Evolutionary conservation across 2,888 invertebrate species (phyloP).

Genomic region (Tetranychus piercei): DNA sequence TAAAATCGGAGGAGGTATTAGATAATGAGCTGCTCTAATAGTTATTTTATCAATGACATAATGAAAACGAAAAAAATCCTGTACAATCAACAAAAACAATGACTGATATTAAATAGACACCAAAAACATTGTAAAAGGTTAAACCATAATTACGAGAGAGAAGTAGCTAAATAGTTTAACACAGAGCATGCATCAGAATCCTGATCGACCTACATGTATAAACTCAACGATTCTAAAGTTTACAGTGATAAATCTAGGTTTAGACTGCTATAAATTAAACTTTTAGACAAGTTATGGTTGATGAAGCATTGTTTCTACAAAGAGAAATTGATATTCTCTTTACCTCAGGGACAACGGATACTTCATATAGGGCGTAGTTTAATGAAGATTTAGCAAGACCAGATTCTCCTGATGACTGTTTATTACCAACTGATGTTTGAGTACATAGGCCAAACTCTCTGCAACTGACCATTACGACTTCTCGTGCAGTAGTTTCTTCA

Average conservation of each 20-base stretch:
- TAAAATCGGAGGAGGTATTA: neutral
- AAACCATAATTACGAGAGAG: neutral
- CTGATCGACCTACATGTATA: no score
- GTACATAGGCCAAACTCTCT: slow-evolving; percentile 69
- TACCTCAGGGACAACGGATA: slow-evolving; percentile 71
- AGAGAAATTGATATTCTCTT: slow-evolving; percentile 30
- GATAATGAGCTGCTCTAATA: no score
- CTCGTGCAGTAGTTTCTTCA: slow-evolving; percentile 41
- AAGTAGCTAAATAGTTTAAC: neutral
- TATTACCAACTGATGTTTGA: slow-evolving; percentile 34
- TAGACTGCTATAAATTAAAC: neutral
- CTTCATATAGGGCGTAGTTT: slow-evolving; percentile 84
- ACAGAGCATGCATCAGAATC: no score
- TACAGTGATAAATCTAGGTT: neutral
- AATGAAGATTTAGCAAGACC: slow-evolving; percentile 12
- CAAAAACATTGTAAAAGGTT: neutral
- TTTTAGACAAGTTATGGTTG: neutral
- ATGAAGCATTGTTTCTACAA: neutral
- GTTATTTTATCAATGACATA: no score
- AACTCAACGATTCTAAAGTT: no score
- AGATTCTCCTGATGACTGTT: neutral
- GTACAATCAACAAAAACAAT: neutral
- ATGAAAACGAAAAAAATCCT: neutral
- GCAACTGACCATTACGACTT: slow-evolving; percentile 86
- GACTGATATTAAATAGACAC: neutral